Percentiles rank a stretch among this genome's conserved stretches.
phyloP scores from a whole-genome alignment of 2,113 vertebrate species.

The Hypanus sabinus region DNA sequence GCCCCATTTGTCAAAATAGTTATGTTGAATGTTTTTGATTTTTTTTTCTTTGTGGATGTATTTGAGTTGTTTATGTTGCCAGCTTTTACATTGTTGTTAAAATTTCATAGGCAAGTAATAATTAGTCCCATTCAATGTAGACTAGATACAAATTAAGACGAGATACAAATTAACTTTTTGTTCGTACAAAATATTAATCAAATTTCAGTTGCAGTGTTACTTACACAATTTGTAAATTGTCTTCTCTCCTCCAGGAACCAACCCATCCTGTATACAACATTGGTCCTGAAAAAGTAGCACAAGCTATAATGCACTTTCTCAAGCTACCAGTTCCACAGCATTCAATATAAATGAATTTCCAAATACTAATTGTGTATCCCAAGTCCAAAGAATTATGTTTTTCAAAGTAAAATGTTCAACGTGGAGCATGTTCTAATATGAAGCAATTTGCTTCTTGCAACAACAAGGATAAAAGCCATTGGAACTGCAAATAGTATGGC shows the following conservation, averaged over 20 bases:
- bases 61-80: neutral
- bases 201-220: neutral
- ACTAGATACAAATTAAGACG: neutral
- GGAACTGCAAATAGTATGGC: neutral
- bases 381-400: conserved; percentile 18
- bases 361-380: neutral
- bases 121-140: neutral
- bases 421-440: neutral
- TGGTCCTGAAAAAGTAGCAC: conserved; percentile 77
- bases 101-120: neutral
- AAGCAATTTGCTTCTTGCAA: neutral
- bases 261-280: conserved; percentile 96
- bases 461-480: neutral
- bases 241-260: conserved; percentile 61
- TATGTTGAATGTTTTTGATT: neutral
- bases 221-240: neutral
- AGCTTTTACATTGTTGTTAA: neutral
- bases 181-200: neutral
- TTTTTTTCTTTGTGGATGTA: neutral
- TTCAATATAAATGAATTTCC: neutral
- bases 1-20: neutral
- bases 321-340: conserved; percentile 61
- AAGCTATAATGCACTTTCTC: conserved; percentile 73
- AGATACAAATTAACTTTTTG: neutral
- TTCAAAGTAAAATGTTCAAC: neutral